phyloP scores from a whole-genome alignment of 2,797 vertebrate genomes.

The Bradypodion ventrale region DNA sequence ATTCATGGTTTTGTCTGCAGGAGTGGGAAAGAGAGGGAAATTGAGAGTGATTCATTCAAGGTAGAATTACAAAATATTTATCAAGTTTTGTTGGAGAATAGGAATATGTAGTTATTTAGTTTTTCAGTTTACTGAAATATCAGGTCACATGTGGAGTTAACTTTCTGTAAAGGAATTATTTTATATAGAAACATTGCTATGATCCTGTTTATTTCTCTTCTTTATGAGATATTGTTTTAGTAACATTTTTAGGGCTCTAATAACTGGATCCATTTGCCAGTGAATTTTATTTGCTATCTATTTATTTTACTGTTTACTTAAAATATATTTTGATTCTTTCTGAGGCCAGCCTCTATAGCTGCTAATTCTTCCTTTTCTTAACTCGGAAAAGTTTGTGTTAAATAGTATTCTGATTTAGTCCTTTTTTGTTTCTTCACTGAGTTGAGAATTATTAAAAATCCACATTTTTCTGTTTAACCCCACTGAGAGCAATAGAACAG shows the following conservation, averaged over 20 bases:
- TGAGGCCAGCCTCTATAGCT: not conserved
- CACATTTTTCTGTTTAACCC: not conserved
- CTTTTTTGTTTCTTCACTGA: not conserved
- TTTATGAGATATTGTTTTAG: not conserved
- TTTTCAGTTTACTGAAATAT: not conserved
- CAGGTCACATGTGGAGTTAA: not conserved
- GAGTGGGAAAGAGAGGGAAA: not conserved
- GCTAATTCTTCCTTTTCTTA: not conserved
- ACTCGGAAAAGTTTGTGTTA: not conserved
- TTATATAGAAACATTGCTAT: not conserved
- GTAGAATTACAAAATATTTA: fast-evolving
- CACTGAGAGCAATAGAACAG: not conserved
- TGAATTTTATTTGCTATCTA: not conserved
- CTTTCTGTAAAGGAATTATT: not conserved
- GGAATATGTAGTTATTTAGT: not conserved
- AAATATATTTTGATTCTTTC: too few species aligned
- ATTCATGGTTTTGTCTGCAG: not conserved
- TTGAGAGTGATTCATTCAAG: not conserved
- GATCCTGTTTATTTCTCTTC: not conserved
- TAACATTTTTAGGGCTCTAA: not conserved
- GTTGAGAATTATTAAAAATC: not conserved
- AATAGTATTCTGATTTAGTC: not conserved
- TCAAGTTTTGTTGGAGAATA: fast-evolving
- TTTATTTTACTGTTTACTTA: too few species aligned
- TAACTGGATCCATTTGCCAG: not conserved